Conservation (phyloP, 37 sponge, comb jelly and placozoan genomes). For the Haliclona indistincta region DNA sequence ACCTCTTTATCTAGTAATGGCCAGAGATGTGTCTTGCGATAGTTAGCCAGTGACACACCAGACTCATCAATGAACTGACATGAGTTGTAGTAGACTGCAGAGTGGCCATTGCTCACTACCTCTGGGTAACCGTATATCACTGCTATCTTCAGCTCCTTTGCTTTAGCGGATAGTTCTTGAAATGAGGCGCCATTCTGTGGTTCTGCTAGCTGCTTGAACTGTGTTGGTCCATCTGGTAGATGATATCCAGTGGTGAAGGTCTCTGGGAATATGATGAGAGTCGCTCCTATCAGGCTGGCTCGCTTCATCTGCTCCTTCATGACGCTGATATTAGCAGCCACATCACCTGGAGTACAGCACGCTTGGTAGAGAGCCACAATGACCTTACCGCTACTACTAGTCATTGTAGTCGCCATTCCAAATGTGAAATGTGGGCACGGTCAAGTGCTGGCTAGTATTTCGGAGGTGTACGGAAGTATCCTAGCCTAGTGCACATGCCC, state of each 20-base stretch:
- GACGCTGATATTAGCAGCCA: slow-evolving; percentile 21
- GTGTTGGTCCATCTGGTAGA: slow-evolving; percentile 11
- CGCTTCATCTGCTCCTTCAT: slow-evolving; percentile 45
- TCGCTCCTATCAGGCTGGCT: slow-evolving; percentile 33
- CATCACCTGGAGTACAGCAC: slow-evolving; percentile 7
- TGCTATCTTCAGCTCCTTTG: slow-evolving; percentile 36
- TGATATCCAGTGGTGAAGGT: slow-evolving; percentile 47
- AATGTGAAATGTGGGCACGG: background rate
- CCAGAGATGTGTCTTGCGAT: slow-evolving; percentile 59
- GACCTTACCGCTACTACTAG: background rate
- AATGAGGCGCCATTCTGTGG: slow-evolving; percentile 38
- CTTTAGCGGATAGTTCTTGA: slow-evolving; percentile 32
- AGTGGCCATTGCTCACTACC: background rate
- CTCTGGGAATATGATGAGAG: slow-evolving; percentile 60
- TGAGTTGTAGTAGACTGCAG: slow-evolving; percentile 36
- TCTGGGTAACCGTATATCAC: slow-evolving; percentile 73
- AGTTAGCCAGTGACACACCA: slow-evolving; percentile 42
- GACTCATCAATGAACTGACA: slow-evolving; percentile 52
- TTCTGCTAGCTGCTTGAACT: slow-evolving; percentile 41
- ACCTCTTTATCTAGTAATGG: slow-evolving; percentile 10
- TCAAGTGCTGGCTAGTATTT: background rate
- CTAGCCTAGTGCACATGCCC: background rate
- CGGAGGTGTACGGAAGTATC: background rate
- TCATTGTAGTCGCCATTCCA: background rate
- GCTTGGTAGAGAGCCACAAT: slow-evolving; percentile 55